phyloP scores from a whole-genome alignment of 2,113 vertebrate species.

The Perca fluviatilis region DNA sequence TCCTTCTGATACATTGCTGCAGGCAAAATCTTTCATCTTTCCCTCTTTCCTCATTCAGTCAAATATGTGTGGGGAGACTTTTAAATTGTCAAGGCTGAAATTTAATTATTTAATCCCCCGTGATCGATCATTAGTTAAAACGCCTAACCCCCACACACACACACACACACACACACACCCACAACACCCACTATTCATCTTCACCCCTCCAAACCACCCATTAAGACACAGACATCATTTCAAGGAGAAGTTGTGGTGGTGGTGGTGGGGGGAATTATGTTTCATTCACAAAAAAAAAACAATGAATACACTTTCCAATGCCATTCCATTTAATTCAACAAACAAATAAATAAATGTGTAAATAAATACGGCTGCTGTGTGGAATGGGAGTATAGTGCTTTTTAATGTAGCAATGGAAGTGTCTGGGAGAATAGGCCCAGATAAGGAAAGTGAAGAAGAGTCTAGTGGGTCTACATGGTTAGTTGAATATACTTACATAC shows the following conservation, averaged over 20 bases:
- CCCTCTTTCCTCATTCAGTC: slow-evolving; percentile 61
- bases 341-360: slow-evolving; percentile 79
- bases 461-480: slow-evolving; percentile 46
- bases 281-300: slow-evolving; percentile 69
- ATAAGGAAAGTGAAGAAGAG: slow-evolving; percentile 58
- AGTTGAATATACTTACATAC: slow-evolving; percentile 38
- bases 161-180: not conserved
- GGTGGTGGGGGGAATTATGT: slow-evolving; percentile 29
- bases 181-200: slow-evolving; percentile 3
- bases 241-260: slow-evolving; percentile 22
- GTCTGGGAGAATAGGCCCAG: slow-evolving; percentile 47
- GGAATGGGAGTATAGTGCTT: slow-evolving; percentile 38
- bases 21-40: slow-evolving; percentile 72
- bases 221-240: slow-evolving; percentile 60
- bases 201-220: slow-evolving; percentile 37
- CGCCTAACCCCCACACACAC: slow-evolving; percentile 4
- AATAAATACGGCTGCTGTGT: slow-evolving; percentile 73
- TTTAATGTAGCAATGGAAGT: slow-evolving; percentile 49
- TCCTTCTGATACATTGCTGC: slow-evolving; percentile 70
- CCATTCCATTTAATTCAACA: slow-evolving; percentile 76
- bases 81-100: slow-evolving; percentile 77
- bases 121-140: slow-evolving; percentile 81
- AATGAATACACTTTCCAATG: slow-evolving; percentile 67
- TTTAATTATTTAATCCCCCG: slow-evolving; percentile 79
- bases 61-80: slow-evolving; percentile 68